Evolutionary conservation across 2,888 invertebrate genomes (phyloP).

Genomic region (Acronicta psi): DNA sequence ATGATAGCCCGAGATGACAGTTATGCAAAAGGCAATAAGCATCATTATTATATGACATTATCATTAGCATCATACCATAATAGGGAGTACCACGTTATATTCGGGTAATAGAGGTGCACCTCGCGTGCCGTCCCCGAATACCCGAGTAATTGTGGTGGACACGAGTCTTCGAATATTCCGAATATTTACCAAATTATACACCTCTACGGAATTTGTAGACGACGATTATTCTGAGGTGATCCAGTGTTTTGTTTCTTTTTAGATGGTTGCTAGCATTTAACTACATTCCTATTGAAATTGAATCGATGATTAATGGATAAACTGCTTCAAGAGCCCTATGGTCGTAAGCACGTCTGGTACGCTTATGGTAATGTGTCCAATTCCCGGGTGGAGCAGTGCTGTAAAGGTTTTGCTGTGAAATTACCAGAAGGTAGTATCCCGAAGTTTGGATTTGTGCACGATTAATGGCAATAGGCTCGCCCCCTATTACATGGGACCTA

Average conservation of each 20-base stretch:
- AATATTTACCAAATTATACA: conserved; percentile 72
- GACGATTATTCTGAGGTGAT: conserved; percentile 49
- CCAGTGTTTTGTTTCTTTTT: conserved; percentile 37
- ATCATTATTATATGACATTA: conserved; percentile 46
- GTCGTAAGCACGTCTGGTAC: too few relatives aligned
- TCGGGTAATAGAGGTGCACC: conserved; percentile 52
- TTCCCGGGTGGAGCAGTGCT: too few relatives aligned
- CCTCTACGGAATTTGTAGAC: conserved; percentile 57
- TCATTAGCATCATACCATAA: conserved; percentile 24
- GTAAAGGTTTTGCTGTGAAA: too few relatives aligned
- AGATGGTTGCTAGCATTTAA: conserved; percentile 21
- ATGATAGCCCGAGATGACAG: neutral
- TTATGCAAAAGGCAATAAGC: neutral
- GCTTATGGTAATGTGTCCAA: too few relatives aligned
- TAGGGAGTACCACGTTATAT: conserved; percentile 44
- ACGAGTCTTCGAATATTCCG: conserved; percentile 62
- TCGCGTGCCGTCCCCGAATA: conserved; percentile 61
- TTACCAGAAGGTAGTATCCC: too few relatives aligned
- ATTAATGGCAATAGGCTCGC: too few relatives aligned
- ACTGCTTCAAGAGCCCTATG: too few relatives aligned
- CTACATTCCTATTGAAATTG: conserved; percentile 51
- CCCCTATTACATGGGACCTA: too few relatives aligned
- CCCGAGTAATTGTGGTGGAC: conserved; percentile 67
- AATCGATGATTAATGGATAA: conserved; percentile 45
- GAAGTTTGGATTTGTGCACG: too few relatives aligned